These are phyloP conservation scores for Torymus aiolomorphi DNA, from an alignment of 2,888 invertebrate genomes.

Conservation along the genomic window DNA sequence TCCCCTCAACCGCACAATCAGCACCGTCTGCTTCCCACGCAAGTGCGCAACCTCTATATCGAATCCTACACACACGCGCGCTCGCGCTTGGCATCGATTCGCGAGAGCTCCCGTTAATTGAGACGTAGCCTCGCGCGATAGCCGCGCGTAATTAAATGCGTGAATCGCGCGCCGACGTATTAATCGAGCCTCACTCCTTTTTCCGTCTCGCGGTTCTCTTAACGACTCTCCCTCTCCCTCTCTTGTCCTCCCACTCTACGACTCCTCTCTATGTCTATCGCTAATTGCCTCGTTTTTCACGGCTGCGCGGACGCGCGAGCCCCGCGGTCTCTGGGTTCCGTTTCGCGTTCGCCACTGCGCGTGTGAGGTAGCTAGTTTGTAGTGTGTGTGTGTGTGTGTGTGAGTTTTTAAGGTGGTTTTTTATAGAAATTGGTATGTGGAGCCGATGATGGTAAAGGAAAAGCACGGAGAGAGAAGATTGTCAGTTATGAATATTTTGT, in stretches of 20 bases:
- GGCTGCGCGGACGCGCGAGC: conserved; percentile 50
- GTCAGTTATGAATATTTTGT: no score
- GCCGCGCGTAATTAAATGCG: conserved; percentile 44
- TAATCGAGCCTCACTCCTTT: conserved; percentile 26
- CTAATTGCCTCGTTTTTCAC: conserved; percentile 60
- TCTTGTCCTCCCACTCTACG: no score
- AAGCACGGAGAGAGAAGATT: no score
- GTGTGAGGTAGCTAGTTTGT: no score
- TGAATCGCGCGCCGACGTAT: conserved; percentile 41
- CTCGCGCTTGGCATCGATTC: not conserved
- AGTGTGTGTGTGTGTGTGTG: no score
- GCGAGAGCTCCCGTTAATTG: conserved; percentile 23
- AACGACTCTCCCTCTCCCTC: conserved; percentile 13
- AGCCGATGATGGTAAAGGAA: no score
- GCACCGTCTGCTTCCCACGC: no score
- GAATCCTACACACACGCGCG: not conserved
- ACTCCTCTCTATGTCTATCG: conserved; percentile 44
- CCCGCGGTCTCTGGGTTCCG: conserved; percentile 4
- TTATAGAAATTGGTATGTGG: no score
- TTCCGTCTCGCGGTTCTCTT: conserved; percentile 13
- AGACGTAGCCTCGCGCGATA: conserved; percentile 15
- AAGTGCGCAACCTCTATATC: no score
- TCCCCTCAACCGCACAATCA: no score
- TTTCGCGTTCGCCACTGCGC: no score
- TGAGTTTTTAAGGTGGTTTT: no score